phyloP scores from a whole-genome alignment of 1,140 invertebrate genomes.

The Adelges cooleyi region DNA sequence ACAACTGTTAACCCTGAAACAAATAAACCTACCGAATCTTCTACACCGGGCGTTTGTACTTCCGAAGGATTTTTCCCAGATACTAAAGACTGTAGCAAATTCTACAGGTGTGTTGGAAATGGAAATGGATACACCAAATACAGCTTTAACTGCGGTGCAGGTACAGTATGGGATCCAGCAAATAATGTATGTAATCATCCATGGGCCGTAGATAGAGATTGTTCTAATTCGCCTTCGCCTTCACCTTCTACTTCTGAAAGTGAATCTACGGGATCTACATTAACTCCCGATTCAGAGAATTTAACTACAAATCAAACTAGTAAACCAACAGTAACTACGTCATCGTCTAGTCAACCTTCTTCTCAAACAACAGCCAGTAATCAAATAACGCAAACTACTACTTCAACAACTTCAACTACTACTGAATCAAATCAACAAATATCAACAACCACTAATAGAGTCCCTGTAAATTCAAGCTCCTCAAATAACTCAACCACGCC shows the following conservation, averaged over 20 bases:
- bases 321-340: not conserved
- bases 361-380: not conserved
- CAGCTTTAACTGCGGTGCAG: conserved; percentile 38
- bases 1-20: not conserved
- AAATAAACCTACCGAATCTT: not conserved
- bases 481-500: conserved; percentile 11
- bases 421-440: not conserved
- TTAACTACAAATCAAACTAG: conserved; percentile 4
- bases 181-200: conserved; percentile 42
- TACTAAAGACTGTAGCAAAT: conserved; percentile 57
- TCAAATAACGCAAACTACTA: conserved; percentile 16
- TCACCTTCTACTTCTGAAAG: not conserved
- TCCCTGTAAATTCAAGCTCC: not conserved
- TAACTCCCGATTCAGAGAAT: not conserved
- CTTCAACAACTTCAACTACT: not conserved
- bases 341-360: not conserved
- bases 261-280: not conserved
- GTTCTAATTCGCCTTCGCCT: conserved; percentile 2
- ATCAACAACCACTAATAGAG: not conserved
- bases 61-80: conserved; percentile 56
- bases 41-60: conserved; percentile 36
- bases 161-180: conserved; percentile 41
- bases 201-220: conserved; percentile 36
- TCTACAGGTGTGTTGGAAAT: conserved; percentile 61
- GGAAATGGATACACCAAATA: conserved; percentile 41